Evolutionary conservation across 2,888 invertebrate genomes (phyloP), one percentile per base, ranked within the genome.

Genomic region (Phyllotreta striolata): DNA sequence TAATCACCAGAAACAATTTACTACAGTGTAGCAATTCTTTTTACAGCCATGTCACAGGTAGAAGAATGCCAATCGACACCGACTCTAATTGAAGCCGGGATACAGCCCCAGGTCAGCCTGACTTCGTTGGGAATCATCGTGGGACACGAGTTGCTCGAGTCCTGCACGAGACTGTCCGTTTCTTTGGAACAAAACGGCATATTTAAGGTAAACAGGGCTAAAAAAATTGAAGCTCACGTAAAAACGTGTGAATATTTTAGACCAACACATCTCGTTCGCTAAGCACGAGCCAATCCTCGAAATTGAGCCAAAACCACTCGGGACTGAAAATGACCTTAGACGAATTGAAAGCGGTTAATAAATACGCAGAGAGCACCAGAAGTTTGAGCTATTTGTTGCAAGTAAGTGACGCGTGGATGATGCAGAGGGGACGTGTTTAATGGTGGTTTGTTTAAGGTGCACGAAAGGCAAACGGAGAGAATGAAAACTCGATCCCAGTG

Each of bases 401-500:
- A 90, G 95, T 95, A 87, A 84, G 80, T 40, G 57, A 52, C 37
- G 14, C 14, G 14, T 44, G 14, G 44, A n/a, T 6, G 14, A 6
- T 44, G 6, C 7, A 13, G 14, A 10, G 44, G 14, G 10, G 41
- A 41, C 41, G 5, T 14, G 35, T 49, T n/a, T n/a, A 2, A 49
- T 10, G 14, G 24, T 49, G 10, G 14, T 51, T n/a, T 61, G 35
- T 69, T 80, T 80, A 84, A 95, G 93, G 96, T 96, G 76, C 95
- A 96, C 85, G 95, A 96, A 85, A 88, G 96, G 80, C 98, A 98
- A 86, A 92, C 96, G 71, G 95, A 95, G 80, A 88, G 98, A 75
- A 96, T 98, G 95, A 90, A 94, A 81, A 96, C 96, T 72, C 89
- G 98, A 74, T 96, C 96, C 66, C 96, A 98, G 85, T 98, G 98